phyloP scores from a whole-genome alignment of 1,140 invertebrate genomes.

The Pseudomyrmex cubaensis region DNA sequence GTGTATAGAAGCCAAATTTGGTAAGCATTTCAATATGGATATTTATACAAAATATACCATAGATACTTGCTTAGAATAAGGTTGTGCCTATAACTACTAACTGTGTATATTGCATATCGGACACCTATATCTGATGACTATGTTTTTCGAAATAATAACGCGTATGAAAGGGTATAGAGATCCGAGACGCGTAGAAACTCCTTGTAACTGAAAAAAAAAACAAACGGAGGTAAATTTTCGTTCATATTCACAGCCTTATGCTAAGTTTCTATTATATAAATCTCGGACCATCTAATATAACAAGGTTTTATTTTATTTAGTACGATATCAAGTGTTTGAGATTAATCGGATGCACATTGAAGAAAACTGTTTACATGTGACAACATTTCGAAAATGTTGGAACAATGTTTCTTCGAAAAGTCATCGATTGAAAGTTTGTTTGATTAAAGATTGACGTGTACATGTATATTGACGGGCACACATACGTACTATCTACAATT shows the following conservation, averaged over 20 bases:
- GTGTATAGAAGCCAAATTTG: constrained; percentile 57
- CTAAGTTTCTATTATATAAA: constrained; percentile 39
- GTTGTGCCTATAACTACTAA: constrained; percentile 54
- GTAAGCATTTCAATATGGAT: constrained; percentile 60
- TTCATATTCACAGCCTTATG: constrained; percentile 43
- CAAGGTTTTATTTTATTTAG: neutral
- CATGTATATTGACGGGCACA: neutral
- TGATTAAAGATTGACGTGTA: constrained; percentile 39
- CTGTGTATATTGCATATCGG: constrained; percentile 52
- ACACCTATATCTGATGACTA: constrained; percentile 22
- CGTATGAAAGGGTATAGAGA: neutral
- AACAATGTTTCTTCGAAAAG: constrained; percentile 20
- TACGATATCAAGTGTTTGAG: neutral
- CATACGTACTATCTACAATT: neutral
- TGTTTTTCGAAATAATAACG: constrained; percentile 40
- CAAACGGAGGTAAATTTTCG: neutral
- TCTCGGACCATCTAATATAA: neutral
- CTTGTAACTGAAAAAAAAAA: neutral
- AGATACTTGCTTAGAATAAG: constrained; percentile 62
- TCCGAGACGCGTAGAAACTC: neutral
- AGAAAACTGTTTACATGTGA: neutral
- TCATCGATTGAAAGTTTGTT: constrained; percentile 14
- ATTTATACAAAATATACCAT: constrained; percentile 58
- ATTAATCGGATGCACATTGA: constrained; percentile 2
- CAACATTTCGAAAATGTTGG: constrained; percentile 14